Evolutionary conservation across 2,888 invertebrate genomes (phyloP).

Genomic region (Calameuta idolon): DNA sequence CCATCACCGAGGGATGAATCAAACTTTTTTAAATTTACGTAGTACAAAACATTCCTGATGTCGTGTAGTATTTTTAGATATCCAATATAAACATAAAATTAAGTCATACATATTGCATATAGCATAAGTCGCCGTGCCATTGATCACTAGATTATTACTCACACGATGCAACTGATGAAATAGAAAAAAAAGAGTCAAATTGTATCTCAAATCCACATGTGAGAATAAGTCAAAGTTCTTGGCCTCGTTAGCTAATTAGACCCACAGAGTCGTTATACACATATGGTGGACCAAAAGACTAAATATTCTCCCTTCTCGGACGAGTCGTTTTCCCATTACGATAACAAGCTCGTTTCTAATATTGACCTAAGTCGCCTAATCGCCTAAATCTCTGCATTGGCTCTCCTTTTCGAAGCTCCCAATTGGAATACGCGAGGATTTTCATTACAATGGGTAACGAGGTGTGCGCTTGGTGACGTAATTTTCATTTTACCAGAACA

Average conservation of each 20-base stretch:
- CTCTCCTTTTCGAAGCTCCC: not conserved
- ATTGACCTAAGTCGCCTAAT: not conserved
- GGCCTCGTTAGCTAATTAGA: not conserved
- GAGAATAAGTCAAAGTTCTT: not conserved
- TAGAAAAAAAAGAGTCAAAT: not conserved
- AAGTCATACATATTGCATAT: not conserved
- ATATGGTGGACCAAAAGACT: not conserved
- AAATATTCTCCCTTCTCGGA: not conserved
- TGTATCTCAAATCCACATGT: not conserved
- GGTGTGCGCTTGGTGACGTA: not conserved
- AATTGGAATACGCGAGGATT: not conserved
- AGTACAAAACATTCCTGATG: not conserved
- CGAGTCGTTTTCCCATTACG: not conserved
- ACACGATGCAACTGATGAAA: not conserved
- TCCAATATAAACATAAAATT: not conserved
- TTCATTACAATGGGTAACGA: not conserved
- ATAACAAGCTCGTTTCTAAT: not conserved
- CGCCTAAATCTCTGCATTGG: not conserved
- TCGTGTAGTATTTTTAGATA: not conserved
- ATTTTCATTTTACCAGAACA: no score
- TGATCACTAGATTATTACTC: not conserved
- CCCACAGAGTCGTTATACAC: not conserved
- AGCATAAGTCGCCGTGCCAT: not conserved
- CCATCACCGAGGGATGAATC: slow-evolving; percentile 1
- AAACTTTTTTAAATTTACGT: slow-evolving; percentile 3